Evolutionary conservation across 2,888 invertebrate genomes (phyloP).

Genomic region (Phortica okadai): DNA sequence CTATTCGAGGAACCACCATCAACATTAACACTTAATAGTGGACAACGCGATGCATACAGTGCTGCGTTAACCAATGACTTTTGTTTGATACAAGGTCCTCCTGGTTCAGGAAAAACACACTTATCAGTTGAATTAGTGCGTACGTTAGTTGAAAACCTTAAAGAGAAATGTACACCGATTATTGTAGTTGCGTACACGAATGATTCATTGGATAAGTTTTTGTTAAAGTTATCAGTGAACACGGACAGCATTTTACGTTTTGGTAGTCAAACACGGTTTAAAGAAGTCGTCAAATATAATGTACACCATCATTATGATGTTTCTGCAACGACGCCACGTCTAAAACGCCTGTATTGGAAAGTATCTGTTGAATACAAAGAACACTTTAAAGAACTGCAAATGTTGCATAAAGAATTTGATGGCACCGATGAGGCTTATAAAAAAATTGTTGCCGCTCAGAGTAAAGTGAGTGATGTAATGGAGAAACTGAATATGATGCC

Average conservation of each 20-base stretch:
- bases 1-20: slow-evolving; percentile 73
- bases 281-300: slow-evolving; percentile 78
- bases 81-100: slow-evolving; percentile 90
- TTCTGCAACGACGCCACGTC: slow-evolving; percentile 53
- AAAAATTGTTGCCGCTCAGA: slow-evolving; percentile 59
- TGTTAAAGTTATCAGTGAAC: slow-evolving; percentile 81
- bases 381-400: slow-evolving; percentile 65
- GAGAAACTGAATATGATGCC: slow-evolving; percentile 78
- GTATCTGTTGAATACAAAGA: slow-evolving; percentile 66
- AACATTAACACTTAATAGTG: slow-evolving; percentile 78
- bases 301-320: slow-evolving; percentile 60
- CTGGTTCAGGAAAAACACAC: slow-evolving; percentile 92
- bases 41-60: slow-evolving; percentile 83
- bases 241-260: slow-evolving; percentile 82
- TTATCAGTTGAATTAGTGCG: slow-evolving; percentile 86
- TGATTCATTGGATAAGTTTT: slow-evolving; percentile 91
- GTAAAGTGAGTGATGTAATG: slow-evolving; percentile 56
- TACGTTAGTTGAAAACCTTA: slow-evolving; percentile 81
- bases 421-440: slow-evolving; percentile 68
- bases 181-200: slow-evolving; percentile 90
- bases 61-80: slow-evolving; percentile 84
- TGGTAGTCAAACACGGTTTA: slow-evolving; percentile 83
- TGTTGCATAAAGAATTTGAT: slow-evolving; percentile 68
- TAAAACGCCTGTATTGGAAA: slow-evolving; percentile 67
- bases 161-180: slow-evolving; percentile 78